Evolutionary conservation across 2,888 invertebrate species (phyloP).

Genomic region (Chymomyza procnemis): DNA sequence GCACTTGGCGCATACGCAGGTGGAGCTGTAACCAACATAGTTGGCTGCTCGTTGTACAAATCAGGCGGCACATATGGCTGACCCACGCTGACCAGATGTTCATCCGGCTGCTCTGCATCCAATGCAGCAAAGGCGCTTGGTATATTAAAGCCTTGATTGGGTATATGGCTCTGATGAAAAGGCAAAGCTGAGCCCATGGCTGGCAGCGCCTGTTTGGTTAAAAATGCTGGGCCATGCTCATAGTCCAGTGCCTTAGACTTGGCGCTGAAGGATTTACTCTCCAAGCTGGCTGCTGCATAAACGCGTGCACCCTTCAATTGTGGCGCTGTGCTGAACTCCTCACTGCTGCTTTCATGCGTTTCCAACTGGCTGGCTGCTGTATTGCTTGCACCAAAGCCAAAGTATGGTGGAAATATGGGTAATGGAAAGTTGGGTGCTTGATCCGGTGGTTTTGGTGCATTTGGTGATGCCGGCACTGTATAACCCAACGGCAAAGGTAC

Average conservation of each 20-base stretch:
- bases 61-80: not conserved
- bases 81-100: not conserved
- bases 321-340: not conserved
- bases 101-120: not conserved
- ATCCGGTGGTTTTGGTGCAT: slow-evolving; percentile 28
- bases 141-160: not conserved
- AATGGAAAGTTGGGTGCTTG: slow-evolving; percentile 58
- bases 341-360: not conserved
- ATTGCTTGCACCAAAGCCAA: slow-evolving; percentile 41
- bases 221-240: not conserved
- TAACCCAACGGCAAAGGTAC: slow-evolving; percentile 51
- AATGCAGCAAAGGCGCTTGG: not conserved
- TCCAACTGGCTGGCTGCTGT: slow-evolving; percentile 15
- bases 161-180: not conserved
- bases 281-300: not conserved
- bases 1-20: not conserved
- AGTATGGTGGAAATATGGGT: slow-evolving; percentile 62
- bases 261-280: not conserved
- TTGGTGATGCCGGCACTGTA: slow-evolving; percentile 44
- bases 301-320: not conserved
- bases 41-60: not conserved
- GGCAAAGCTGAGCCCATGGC: not conserved
- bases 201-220: not conserved
- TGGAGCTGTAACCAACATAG: not conserved
- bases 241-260: not conserved